Evolutionary conservation across 2,797 vertebrate species (phyloP).

Genomic region (Sciurus vulgaris): DNA sequence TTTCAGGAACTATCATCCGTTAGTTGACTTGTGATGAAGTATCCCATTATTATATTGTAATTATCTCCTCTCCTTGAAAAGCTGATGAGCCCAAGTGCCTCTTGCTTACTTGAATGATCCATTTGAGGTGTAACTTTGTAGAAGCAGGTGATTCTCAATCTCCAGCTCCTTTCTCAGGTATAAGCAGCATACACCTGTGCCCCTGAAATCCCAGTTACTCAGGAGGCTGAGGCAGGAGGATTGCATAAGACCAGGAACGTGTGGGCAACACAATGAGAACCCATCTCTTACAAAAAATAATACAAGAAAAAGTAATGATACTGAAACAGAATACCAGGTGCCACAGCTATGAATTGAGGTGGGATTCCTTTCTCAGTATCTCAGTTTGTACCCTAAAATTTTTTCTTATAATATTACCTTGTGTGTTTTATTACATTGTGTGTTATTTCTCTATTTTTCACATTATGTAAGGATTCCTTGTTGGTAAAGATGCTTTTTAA

Average conservation of each 20-base stretch:
- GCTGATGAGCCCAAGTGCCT: background rate
- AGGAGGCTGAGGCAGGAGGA: background rate
- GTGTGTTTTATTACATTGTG: background rate
- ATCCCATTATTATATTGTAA: background rate
- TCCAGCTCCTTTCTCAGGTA: background rate
- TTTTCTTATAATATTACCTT: background rate
- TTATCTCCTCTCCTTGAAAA: background rate
- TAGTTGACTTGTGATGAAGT: background rate
- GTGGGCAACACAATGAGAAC: background rate
- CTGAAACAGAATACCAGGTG: background rate
- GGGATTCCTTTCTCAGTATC: background rate
- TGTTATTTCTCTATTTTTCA: background rate
- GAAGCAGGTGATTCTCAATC: background rate
- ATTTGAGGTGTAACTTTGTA: background rate
- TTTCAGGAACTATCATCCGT: background rate
- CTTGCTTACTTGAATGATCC: background rate
- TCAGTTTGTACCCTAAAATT: background rate
- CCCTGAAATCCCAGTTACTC: background rate
- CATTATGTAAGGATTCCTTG: background rate
- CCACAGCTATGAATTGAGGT: background rate
- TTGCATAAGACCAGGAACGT: fast-evolving
- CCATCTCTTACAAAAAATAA: background rate
- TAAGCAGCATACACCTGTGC: background rate
- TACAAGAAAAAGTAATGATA: background rate
- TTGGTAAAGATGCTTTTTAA: background rate